These are phyloP conservation scores for Nomia melanderi DNA, from an alignment of 1,140 invertebrate species.

Conservation along the genomic window DNA sequence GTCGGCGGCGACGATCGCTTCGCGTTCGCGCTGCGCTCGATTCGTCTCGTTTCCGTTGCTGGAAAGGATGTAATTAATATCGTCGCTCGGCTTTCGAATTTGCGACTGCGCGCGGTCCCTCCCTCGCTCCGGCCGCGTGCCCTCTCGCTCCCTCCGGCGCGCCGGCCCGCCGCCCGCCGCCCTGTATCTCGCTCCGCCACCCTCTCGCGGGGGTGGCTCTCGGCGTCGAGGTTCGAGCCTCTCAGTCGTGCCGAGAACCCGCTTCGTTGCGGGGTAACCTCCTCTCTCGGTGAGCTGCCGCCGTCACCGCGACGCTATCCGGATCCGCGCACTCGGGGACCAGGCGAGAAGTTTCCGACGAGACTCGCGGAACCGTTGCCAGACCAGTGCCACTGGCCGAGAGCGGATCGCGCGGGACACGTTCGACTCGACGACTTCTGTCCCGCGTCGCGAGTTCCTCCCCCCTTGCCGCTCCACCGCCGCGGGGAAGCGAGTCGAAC, in stretches of 20 bases:
- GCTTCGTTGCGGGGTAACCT: slow-evolving; percentile 71
- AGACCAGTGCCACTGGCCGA: too few species aligned
- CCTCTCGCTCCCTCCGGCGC: slow-evolving; percentile 20
- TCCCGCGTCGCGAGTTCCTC: not conserved
- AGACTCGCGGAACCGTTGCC: too few species aligned
- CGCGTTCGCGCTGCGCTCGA: slow-evolving; percentile 30
- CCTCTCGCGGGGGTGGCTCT: slow-evolving; percentile 67
- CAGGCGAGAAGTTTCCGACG: slow-evolving; percentile 11
- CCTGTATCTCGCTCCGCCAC: slow-evolving; percentile 45
- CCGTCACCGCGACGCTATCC: too few species aligned
- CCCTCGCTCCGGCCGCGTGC: slow-evolving; percentile 28
- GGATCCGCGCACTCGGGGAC: slow-evolving; percentile 6
- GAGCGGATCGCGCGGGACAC: too few species aligned
- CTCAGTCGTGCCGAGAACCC: slow-evolving; percentile 75
- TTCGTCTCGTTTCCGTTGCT: slow-evolving; percentile 51
- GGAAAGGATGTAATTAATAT: slow-evolving; percentile 69
- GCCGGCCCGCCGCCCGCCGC: slow-evolving; percentile 18
- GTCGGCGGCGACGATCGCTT: slow-evolving; percentile 4
- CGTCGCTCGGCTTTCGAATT: slow-evolving; percentile 62
- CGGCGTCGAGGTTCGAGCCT: slow-evolving; percentile 64
- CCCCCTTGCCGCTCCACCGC: too few species aligned
- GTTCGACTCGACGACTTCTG: not conserved
- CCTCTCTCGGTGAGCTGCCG: slow-evolving; percentile 39
- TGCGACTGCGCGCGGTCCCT: slow-evolving; percentile 66
- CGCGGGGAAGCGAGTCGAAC: not conserved